Evolutionary conservation across 2,888 invertebrate species (phyloP).

Genomic region (Orchesellides sinensis): DNA sequence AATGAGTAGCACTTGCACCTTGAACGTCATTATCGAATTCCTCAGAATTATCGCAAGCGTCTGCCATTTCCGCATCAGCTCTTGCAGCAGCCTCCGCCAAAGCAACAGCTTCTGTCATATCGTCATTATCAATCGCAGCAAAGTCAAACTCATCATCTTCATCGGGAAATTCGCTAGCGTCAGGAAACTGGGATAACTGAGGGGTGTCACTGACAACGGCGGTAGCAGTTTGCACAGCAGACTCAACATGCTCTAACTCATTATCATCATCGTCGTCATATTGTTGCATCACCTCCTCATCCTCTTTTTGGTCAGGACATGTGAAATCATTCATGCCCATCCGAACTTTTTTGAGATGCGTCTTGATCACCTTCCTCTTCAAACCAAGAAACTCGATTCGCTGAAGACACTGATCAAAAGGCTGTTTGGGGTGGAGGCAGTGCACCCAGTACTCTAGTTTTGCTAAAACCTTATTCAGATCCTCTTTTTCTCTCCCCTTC

Average conservation of each 20-base stretch:
- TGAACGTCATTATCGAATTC: background rate
- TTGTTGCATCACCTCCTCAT: slow-evolving; percentile 77
- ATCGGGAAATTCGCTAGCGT: no score
- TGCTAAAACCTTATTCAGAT: slow-evolving; percentile 88
- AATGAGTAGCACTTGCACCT: background rate
- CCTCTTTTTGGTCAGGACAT: no score
- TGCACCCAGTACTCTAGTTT: slow-evolving; percentile 96
- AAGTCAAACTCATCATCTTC: no score
- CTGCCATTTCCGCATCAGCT: background rate
- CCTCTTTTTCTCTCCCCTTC: slow-evolving; percentile 89
- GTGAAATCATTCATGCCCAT: no score
- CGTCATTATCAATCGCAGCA: no score
- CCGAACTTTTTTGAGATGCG: slow-evolving; percentile 79
- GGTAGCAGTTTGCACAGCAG: no score
- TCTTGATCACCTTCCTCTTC: slow-evolving; percentile 83
- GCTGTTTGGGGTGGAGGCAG: slow-evolving; percentile 91
- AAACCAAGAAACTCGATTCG: slow-evolving; percentile 88
- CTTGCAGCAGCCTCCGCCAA: background rate
- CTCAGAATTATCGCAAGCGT: background rate
- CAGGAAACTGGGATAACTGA: no score
- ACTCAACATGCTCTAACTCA: no score
- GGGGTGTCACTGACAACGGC: no score
- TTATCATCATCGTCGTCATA: background rate
- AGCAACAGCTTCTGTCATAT: slow-evolving; percentile 1
- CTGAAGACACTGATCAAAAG: slow-evolving; percentile 91